Evolutionary conservation across 2,888 invertebrate species (phyloP).

Genomic region (Lepidochitona cinerea): DNA sequence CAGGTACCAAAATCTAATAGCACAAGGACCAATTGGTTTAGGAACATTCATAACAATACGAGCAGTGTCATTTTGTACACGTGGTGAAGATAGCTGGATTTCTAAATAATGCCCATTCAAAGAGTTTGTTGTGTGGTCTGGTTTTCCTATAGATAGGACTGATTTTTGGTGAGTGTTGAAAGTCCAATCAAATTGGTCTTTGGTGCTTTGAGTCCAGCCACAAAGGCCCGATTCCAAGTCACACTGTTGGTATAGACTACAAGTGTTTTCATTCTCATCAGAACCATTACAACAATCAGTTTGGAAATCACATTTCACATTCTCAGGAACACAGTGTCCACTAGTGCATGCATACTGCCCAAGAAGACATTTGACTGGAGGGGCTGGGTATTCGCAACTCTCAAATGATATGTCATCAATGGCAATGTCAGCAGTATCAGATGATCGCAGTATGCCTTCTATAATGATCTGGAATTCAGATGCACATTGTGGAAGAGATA

Average conservation of each 20-base stretch:
- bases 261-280: slow-evolving; percentile 41
- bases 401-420: slow-evolving; percentile 25
- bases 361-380: slow-evolving; percentile 29
- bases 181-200: slow-evolving; percentile 58
- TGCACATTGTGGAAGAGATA: slow-evolving; percentile 49
- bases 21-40: slow-evolving; percentile 29
- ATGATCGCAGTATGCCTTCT: slow-evolving; percentile 19
- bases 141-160: slow-evolving; percentile 49
- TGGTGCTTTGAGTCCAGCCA: slow-evolving; percentile 52
- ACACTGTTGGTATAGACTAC: slow-evolving; percentile 45
- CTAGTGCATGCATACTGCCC: slow-evolving; percentile 42
- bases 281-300: slow-evolving; percentile 53
- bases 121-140: slow-evolving; percentile 63
- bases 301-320: slow-evolving; percentile 50
- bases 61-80: slow-evolving; percentile 52
- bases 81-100: slow-evolving; percentile 54
- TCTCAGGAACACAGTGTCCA: slow-evolving; percentile 52
- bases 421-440: slow-evolving; percentile 21
- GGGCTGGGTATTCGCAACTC: slow-evolving; percentile 53
- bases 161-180: slow-evolving; percentile 43
- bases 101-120: slow-evolving; percentile 68
- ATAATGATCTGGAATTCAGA: slow-evolving; percentile 40
- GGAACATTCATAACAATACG: slow-evolving; percentile 39
- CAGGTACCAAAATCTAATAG: slow-evolving; percentile 19
- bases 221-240: slow-evolving; percentile 56